Base-by-base conservation (phyloP, 2,113 vertebrate genomes). In the Gnathonemus echidnorhynchus region DNA sequence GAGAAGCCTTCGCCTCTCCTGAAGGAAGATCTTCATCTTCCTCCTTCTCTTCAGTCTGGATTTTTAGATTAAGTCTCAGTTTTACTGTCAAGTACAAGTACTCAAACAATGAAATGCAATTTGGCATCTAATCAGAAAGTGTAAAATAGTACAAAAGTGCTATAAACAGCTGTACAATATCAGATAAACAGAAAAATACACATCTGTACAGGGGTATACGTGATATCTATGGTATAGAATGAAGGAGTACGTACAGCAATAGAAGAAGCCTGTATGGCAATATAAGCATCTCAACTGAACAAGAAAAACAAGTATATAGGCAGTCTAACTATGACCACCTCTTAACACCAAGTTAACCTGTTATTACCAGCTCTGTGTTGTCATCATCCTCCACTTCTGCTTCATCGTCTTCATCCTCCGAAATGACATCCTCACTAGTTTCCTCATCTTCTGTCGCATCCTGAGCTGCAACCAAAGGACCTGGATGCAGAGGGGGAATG, bases 301-400 rank as follows among this genome's bases (percentile, higher is more conserved):
- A 31, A 21, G 58, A 66, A 62, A 87, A 27, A 7, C 7, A 53
- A 86, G 46, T 48, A n/a, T 15, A 86, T 4, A 27, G 62, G 62
- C 62, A 70, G n/a, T 70, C 62, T 27, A 62, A 58, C 53, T 7
- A 62, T 13, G 62, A 70, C 27, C n/a, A 5, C 62, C n/a, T 70
- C n/a, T 27, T 66, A 70, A 31, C 27, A 31, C 27, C 62, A 31
- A 70, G 62, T 31, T 70, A 17, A 74, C 10, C 24, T 27, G 42
- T 7, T 15, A 88, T 95, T 96, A 99, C 98, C 95, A 99, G 91
- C 91, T 99, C 98, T 56, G 97, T 97, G 5, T 97, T 97, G 2
- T 99, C 98, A 89, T 99, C 98, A 89, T 99, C 98, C 92, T 99
- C 98, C 56, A 99, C 98, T 90, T 99, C 98, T 2, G 97, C 98